Evolutionary conservation across 2,113 vertebrate species (phyloP).

Genomic region (sheep (Ovis aries)): DNA sequence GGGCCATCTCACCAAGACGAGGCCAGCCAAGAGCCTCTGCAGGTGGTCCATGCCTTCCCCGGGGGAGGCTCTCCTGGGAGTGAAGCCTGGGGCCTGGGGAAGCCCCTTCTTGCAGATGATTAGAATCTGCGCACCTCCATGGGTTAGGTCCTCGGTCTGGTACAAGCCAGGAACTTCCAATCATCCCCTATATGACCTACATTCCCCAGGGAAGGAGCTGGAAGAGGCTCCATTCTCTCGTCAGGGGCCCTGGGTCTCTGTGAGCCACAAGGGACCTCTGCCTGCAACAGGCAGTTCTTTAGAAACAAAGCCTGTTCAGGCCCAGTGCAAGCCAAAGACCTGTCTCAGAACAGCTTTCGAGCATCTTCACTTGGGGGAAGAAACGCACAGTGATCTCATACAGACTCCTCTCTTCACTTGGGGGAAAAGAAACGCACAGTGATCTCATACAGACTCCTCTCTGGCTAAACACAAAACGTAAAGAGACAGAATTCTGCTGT

Average conservation of each 20-base stretch:
- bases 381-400: background rate
- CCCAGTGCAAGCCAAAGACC: background rate
- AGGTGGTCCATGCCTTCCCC: background rate
- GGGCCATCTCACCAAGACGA: background rate
- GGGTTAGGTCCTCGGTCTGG: background rate
- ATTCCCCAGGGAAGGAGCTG: background rate
- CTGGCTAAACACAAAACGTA: background rate
- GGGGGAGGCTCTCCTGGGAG: background rate
- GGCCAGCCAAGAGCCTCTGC: background rate
- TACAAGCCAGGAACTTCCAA: background rate
- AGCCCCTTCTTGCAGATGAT: background rate
- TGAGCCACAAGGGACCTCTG: background rate
- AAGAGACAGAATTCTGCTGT: background rate
- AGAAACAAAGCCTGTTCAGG: background rate
- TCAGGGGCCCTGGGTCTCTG: background rate
- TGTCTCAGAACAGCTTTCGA: background rate
- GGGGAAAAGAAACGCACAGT: background rate
- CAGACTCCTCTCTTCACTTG: background rate
- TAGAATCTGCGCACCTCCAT: background rate
- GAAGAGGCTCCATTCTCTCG: background rate
- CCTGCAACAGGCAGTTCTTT: background rate
- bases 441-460: background rate
- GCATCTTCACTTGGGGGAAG: background rate
- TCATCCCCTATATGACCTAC: background rate
- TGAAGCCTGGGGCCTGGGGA: background rate